Evolutionary conservation across 1,140 invertebrate species (phyloP), one percentile per base, ranked within the genome.

Genomic region (Drosophila tristis): DNA sequence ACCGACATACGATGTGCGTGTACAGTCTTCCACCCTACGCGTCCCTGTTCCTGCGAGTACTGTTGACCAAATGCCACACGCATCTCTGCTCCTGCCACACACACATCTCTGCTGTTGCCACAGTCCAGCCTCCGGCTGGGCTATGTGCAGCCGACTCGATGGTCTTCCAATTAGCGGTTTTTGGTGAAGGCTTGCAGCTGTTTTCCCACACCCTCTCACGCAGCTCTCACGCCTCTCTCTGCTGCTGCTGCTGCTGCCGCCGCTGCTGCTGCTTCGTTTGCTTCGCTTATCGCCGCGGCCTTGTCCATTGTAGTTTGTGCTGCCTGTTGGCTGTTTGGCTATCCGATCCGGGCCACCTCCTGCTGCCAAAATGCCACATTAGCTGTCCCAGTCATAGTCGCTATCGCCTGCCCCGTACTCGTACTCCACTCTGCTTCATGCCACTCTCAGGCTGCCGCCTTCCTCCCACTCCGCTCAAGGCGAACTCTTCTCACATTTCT

Each of bases 361-460:
- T 74, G 66, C 59, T 77, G 77, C 59, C 72, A 67, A 86, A 70
- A 68, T 68, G 82, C 78, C 81, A 78, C 78, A 85, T 85, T 85
- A 78, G 81, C 82, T 59, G 78, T 59, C 29, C 44, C 29, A 39
- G 63, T 43, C 45, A 20, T 20, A 42, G 64, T 50, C 11, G 29
- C 55, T 47, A 49, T 54, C 57, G 57, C 45, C 62, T 26, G n/a
- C 15, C 35, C 26, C 58, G 35, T 71, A 62, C 66, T 72, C 23
- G 23, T 25, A 25, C 23, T 25, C 23, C 23, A 25, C 23, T 42
- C 25, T 23, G 23, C 45, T 65, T 11, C 4, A 49, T 47, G 35
- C 35, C 35, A 39, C 35, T 13, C 35, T 11, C 35, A 39, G 35
- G 9, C 35, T 39, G 35, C 35, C 35, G 4, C 35, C 1, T 11